Conservation (phyloP, 2,797 vertebrate genomes). For the Hemibagrus guttatus region DNA sequence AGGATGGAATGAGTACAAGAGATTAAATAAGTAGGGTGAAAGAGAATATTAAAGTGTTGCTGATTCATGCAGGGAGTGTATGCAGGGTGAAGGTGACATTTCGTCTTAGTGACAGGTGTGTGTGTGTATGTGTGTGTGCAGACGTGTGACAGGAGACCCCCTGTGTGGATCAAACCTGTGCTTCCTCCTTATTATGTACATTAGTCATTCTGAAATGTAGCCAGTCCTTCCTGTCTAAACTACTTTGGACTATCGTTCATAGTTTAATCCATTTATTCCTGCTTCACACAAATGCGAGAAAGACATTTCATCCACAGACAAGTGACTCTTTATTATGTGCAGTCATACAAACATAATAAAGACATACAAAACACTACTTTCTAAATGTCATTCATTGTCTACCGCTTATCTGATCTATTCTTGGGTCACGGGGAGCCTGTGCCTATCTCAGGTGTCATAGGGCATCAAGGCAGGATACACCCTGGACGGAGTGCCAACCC, state of each 20-base stretch:
- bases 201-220: slow-evolving; percentile 13
- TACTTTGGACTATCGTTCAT: neutral
- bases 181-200: slow-evolving; percentile 26
- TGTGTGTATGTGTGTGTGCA: slow-evolving; percentile 22
- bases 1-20: neutral
- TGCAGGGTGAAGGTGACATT: slow-evolving; percentile 55
- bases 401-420: no score
- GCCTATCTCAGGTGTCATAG: no score
- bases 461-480: no score
- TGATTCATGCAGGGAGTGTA: slow-evolving; percentile 29
- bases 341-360: neutral
- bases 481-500: no score
- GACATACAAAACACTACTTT: neutral
- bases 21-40: neutral
- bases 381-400: no score
- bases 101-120: slow-evolving; percentile 43
- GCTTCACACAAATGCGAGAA: neutral
- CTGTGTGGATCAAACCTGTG: slow-evolving; percentile 51
- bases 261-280: neutral
- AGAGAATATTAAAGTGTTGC: neutral
- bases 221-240: neutral
- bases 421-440: no score
- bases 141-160: slow-evolving; percentile 11
- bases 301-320: neutral
- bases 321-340: neutral